Percentiles rank a stretch among this genome's conserved stretches.
Conservation (phyloP, 2,797 vertebrate genomes). For the Trachurus trachurus region DNA sequence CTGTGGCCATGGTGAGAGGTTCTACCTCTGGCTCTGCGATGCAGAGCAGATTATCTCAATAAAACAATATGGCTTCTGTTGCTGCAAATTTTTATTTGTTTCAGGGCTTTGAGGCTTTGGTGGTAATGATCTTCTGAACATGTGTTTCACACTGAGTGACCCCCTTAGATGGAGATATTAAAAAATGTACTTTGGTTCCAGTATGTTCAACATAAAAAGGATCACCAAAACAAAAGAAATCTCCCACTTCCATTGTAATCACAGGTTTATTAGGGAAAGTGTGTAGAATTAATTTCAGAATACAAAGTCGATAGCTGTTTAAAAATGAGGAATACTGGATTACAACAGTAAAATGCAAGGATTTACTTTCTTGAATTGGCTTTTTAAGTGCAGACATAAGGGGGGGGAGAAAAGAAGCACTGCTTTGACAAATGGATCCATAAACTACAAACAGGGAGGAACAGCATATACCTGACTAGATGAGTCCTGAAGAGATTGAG, state of each 20-base stretch:
- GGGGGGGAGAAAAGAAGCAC: constrained; percentile 24
- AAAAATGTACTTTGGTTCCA: constrained; percentile 2
- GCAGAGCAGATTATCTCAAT: constrained; percentile 32
- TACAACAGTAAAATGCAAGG: background rate
- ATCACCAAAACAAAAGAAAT: background rate
- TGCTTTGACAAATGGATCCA: constrained; percentile 48
- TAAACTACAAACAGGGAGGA: constrained; percentile 19
- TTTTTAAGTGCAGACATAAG: constrained; percentile 13
- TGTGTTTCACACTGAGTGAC: constrained; percentile 13
- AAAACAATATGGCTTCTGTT: constrained; percentile 14
- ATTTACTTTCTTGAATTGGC: constrained; percentile 2
- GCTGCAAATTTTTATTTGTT: constrained; percentile 11
- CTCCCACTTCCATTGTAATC: background rate
- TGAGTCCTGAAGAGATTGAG: constrained; percentile 54
- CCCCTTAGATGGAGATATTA: background rate
- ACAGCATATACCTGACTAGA: constrained; percentile 35
- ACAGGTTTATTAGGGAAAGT: background rate
- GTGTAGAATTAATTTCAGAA: background rate
- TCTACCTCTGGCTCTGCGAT: constrained; percentile 17
- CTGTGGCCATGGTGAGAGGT: constrained; percentile 16
- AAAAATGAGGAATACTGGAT: background rate
- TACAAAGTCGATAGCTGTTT: background rate
- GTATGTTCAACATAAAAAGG: constrained; percentile 8
- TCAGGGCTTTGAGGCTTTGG: background rate
- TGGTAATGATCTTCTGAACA: constrained; percentile 26